Conservation (phyloP, 2,797 vertebrate species). For the Picus viridis region DNA sequence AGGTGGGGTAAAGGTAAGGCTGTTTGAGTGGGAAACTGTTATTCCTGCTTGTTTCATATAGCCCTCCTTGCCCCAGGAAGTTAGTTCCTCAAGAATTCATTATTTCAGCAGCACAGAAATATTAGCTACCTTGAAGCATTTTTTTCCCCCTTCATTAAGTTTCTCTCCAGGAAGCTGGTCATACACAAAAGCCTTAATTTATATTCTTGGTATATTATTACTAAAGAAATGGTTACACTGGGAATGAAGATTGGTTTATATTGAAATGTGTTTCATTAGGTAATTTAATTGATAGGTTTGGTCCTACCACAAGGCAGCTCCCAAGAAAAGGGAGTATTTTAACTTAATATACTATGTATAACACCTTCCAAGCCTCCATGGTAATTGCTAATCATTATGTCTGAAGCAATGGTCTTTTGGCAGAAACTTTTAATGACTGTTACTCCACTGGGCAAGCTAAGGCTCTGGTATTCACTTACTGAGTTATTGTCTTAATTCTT, state of each 20-base stretch:
- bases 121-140: neutral
- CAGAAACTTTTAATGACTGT: constrained; percentile 6
- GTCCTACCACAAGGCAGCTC: neutral
- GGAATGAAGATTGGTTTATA: neutral
- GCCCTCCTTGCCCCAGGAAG: neutral
- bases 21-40: neutral
- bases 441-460: neutral
- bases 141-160: neutral
- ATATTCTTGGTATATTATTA: neutral
- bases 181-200: neutral
- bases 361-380: neutral
- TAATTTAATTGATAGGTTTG: constrained; percentile 10
- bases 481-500: constrained; percentile 48
- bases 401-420: constrained; percentile 29
- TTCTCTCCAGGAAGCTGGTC: neutral
- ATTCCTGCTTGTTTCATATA: neutral
- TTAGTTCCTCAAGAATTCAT: neutral
- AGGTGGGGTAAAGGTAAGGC: neutral
- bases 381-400: constrained; percentile 4
- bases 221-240: neutral
- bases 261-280: neutral
- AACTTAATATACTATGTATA: neutral
- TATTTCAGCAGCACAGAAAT: neutral
- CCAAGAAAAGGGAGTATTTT: neutral
- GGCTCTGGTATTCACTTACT: constrained; percentile 19